These are phyloP conservation scores for Uria lomvia DNA, from an alignment of 2,113 vertebrate genomes.

Conservation along the genomic window DNA sequence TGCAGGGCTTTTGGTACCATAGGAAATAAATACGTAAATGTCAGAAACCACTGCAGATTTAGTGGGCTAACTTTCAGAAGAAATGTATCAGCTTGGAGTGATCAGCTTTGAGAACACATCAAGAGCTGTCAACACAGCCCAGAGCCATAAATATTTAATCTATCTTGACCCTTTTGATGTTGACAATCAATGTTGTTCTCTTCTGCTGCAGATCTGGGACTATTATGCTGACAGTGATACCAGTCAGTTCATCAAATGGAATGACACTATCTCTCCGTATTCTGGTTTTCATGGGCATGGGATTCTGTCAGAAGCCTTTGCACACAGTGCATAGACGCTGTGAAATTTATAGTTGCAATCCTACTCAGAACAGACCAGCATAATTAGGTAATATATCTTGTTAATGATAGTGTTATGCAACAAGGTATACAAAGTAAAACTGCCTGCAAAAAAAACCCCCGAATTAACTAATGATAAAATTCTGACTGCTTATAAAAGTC, in stretches of 20 bases:
- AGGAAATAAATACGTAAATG: background rate
- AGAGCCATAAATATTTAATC: slow-evolving; percentile 19
- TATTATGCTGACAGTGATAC: slow-evolving; percentile 38
- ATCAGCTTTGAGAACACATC: background rate
- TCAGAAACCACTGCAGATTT: background rate
- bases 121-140: slow-evolving; percentile 52
- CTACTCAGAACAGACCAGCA: background rate
- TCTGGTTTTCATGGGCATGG: slow-evolving; percentile 15
- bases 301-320: slow-evolving; percentile 34
- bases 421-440: slow-evolving; percentile 16
- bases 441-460: background rate
- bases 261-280: slow-evolving; percentile 21
- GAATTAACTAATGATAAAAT: background rate
- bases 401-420: slow-evolving; percentile 6
- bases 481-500: background rate
- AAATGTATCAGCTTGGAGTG: slow-evolving; percentile 13
- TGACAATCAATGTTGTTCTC: slow-evolving; percentile 49
- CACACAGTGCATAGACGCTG: background rate
- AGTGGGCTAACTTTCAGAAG: slow-evolving; percentile 8
- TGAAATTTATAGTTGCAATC: background rate
- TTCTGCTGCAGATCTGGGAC: slow-evolving; percentile 40
- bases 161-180: slow-evolving; percentile 49
- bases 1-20: background rate
- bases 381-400: background rate
- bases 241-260: slow-evolving; percentile 55